Evolutionary conservation across 37 sponge, comb jelly and placozoan species (phyloP).

Genomic region (Petrosia ficiformis): DNA sequence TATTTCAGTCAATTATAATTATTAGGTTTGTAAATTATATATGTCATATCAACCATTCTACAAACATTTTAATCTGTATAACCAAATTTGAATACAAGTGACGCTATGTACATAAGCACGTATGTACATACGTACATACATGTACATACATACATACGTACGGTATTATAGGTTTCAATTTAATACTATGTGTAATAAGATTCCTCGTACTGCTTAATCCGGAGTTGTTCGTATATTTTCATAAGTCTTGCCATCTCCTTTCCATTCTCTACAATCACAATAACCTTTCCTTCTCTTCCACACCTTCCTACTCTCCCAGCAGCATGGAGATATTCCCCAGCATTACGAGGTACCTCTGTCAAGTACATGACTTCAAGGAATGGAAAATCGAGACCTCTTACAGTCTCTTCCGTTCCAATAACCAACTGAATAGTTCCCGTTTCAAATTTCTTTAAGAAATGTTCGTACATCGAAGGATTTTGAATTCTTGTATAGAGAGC

Average conservation of each 20-base stretch:
- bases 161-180: too few species aligned
- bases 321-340: slow-evolving; percentile 59
- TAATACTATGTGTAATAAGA: too few species aligned
- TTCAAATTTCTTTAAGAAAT: slow-evolving; percentile 43
- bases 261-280: slow-evolving; percentile 40
- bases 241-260: slow-evolving; percentile 3
- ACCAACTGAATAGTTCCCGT: slow-evolving; percentile 45
- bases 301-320: slow-evolving; percentile 67
- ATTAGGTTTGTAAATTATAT: too few species aligned
- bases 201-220: too few species aligned
- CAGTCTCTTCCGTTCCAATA: slow-evolving; percentile 68
- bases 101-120: too few species aligned
- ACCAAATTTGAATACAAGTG: too few species aligned
- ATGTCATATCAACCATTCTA: too few species aligned
- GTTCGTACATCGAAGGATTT: slow-evolving; percentile 12
- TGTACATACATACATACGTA: too few species aligned
- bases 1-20: too few species aligned
- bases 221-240: not conserved
- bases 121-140: too few species aligned
- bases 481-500: slow-evolving; percentile 32
- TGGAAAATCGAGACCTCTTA: slow-evolving; percentile 70
- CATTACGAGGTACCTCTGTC: slow-evolving; percentile 46
- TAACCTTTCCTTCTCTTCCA: slow-evolving; percentile 35
- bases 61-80: too few species aligned
- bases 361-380: slow-evolving; percentile 47